Conservation (phyloP, 2,113 vertebrate genomes). For the Sturnira hondurensis region DNA sequence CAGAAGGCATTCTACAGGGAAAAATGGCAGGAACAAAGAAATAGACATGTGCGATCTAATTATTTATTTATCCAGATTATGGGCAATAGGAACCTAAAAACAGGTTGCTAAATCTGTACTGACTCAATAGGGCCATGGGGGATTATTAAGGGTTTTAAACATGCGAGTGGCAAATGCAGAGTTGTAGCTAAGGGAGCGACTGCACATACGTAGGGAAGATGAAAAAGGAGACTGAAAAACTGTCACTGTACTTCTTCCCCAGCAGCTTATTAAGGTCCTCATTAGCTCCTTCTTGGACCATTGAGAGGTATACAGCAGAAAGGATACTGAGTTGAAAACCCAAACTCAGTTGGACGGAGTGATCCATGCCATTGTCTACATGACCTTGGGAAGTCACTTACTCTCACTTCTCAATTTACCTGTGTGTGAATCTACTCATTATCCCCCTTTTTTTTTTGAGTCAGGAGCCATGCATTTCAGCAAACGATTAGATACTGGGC, state of each 20-base stretch:
- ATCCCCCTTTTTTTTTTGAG: constrained; percentile 3
- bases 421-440: not conserved
- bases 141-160: not conserved
- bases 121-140: not conserved
- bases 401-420: not conserved
- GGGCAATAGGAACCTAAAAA: not conserved
- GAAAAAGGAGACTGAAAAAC: not conserved
- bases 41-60: too few species aligned
- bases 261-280: not conserved
- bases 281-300: not conserved
- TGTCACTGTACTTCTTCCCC: not conserved
- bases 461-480: not conserved
- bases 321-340: not conserved
- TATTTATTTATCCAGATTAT: not conserved
- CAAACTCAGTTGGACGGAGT: too few species aligned
- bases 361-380: not conserved
- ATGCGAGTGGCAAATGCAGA: not conserved
- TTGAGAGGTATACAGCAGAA: not conserved
- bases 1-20: not conserved
- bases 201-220: not conserved
- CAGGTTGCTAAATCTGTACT: not conserved
- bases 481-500: not conserved
- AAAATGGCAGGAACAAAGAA: not conserved
- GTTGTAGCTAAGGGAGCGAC: not conserved
- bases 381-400: not conserved